Conservation (phyloP, 2,113 vertebrate genomes). For the Gnathonemus echidnorhynchus region DNA sequence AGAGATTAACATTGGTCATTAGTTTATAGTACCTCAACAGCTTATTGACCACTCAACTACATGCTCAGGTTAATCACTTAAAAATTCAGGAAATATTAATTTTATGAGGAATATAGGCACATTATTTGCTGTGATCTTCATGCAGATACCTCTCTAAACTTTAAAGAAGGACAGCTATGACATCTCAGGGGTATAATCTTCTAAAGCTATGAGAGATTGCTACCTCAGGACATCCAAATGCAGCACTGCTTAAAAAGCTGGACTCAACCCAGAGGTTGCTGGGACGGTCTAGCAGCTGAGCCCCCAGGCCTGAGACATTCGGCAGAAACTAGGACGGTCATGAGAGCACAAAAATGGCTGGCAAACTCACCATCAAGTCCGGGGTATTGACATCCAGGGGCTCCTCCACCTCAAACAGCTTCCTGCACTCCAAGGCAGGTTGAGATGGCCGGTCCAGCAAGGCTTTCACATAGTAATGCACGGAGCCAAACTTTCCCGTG, state of each 20-base stretch:
- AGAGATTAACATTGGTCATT: slow-evolving; percentile 43
- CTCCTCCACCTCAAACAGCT: slow-evolving; percentile 72
- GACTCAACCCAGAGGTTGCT: background rate
- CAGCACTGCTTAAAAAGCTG: background rate
- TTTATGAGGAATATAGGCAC: background rate
- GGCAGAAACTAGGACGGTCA: background rate
- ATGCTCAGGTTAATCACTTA: background rate
- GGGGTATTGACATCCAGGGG: slow-evolving; percentile 73
- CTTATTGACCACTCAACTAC: background rate
- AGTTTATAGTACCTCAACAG: background rate
- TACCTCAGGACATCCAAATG: background rate
- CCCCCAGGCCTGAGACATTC: background rate
- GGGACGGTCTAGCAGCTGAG: background rate
- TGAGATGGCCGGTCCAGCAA: slow-evolving; percentile 60
- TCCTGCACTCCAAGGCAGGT: slow-evolving; percentile 56
- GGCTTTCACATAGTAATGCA: slow-evolving; percentile 74
- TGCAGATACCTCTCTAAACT: background rate
- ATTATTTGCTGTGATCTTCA: background rate
- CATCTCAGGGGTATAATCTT: background rate
- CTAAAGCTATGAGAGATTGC: background rate
- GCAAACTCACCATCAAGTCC: slow-evolving; percentile 63
- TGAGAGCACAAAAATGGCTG: background rate
- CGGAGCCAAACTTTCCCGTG: slow-evolving; percentile 72
- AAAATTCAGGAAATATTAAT: background rate
- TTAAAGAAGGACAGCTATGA: background rate